Conservation (phyloP, 2,113 vertebrate genomes). For the Grammomys surdaster region DNA sequence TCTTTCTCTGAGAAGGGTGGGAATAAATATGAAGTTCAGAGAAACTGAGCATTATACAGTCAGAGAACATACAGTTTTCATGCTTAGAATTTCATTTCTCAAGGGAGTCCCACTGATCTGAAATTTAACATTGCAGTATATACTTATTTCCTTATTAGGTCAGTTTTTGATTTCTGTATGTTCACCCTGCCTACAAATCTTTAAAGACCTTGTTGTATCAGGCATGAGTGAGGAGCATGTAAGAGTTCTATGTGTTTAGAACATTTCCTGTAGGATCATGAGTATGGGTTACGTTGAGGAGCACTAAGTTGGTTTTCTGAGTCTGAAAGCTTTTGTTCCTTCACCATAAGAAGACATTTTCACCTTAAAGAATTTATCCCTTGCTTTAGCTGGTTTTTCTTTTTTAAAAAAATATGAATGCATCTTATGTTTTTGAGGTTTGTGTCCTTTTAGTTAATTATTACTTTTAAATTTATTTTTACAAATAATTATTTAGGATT, state of each 20-base stretch:
- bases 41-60: not conserved
- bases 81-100: not conserved
- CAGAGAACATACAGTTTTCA: not conserved
- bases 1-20: not conserved
- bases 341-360: not conserved
- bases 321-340: not conserved
- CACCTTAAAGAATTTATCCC: constrained; percentile 8
- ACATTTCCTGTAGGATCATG: not conserved
- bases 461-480: not conserved
- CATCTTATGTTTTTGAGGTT: not conserved
- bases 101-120: not conserved
- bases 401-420: not conserved
- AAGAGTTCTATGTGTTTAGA: not conserved
- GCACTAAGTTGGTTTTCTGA: not conserved
- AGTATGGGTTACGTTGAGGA: not conserved
- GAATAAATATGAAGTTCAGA: not conserved
- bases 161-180: not conserved
- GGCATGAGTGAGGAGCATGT: not conserved
- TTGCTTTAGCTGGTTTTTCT: not conserved
- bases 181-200: not conserved
- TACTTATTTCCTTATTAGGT: not conserved
- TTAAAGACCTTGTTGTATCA: not conserved
- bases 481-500: not conserved
- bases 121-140: not conserved
- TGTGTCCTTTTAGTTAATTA: constrained; percentile 12